Percentiles rank a stretch among this genome's conserved stretches.
Conservation (phyloP, 2,113 vertebrate species). For the Hiodon alosoides region DNA sequence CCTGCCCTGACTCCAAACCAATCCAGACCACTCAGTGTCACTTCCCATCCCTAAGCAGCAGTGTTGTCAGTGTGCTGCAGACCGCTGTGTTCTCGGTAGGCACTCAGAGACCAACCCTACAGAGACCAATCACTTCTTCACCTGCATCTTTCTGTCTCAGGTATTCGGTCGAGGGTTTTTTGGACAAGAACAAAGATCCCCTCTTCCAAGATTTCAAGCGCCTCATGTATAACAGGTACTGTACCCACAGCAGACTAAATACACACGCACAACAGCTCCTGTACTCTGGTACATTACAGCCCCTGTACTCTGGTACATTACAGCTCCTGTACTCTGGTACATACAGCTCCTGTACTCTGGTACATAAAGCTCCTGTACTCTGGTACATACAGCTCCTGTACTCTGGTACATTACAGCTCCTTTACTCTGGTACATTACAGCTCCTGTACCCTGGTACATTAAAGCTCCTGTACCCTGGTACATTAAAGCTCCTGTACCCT, state of each 20-base stretch:
- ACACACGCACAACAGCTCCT: neutral
- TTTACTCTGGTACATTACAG: no score
- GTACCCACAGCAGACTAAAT: neutral
- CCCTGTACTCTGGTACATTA: neutral
- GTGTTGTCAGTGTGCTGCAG: no score
- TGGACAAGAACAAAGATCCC: slow-evolving; percentile 90
- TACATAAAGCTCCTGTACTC: neutral
- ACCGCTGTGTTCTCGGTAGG: no score
- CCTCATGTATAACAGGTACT: slow-evolving; percentile 84
- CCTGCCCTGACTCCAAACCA: no score
- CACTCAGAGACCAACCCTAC: no score
- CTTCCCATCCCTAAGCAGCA: no score
- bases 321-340: no score
- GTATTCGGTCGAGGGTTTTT: slow-evolving; percentile 85
- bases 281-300: neutral
- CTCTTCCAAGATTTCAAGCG: slow-evolving; percentile 95
- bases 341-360: neutral
- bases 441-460: neutral
- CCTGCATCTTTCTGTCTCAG: slow-evolving; percentile 49
- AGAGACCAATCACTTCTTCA: neutral
- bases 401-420: neutral
- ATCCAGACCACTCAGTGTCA: no score
- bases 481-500: neutral
- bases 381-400: neutral
- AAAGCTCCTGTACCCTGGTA: neutral